A percentile compares a stretch with the other conserved stretches of the same genome.
Conservation (phyloP, 2,113 vertebrate genomes). For the Bubalus kerabau region DNA sequence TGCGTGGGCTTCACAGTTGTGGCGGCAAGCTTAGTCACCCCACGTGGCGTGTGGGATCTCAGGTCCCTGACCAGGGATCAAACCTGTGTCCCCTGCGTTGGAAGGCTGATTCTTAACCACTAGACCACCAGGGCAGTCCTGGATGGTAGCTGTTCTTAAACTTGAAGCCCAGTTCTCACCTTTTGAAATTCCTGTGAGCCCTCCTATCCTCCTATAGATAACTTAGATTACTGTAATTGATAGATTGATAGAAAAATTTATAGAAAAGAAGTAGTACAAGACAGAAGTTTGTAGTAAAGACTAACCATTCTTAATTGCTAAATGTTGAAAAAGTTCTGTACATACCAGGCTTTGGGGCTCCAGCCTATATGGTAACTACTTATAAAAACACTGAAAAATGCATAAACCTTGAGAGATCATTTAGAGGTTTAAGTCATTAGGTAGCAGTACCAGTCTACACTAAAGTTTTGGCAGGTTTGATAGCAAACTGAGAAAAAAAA, state of each 20-base stretch:
- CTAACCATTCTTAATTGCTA: neutral
- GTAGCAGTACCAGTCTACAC: neutral
- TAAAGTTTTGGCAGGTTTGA: neutral
- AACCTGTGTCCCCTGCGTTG: neutral
- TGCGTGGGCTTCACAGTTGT: neutral
- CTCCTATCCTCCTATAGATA: neutral
- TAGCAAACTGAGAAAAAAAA: neutral
- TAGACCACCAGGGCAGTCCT: neutral
- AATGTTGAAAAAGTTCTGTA: neutral
- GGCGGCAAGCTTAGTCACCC: neutral
- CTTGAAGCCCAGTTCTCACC: neutral
- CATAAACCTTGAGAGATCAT: neutral
- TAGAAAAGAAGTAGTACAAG: neutral
- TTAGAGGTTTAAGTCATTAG: neutral
- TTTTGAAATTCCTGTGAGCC: neutral
- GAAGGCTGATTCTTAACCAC: neutral
- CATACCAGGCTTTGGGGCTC: too few species aligned
- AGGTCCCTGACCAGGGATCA: neutral
- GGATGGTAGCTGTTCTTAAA: neutral
- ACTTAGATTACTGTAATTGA: neutral
- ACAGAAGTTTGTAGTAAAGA: neutral
- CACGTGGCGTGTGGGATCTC: neutral
- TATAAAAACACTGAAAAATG: neutral
- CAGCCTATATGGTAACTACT: neutral
- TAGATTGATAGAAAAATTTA: neutral